phyloP scores from a whole-genome alignment of 2,113 vertebrate species.

The Acanthisitta chloris region DNA sequence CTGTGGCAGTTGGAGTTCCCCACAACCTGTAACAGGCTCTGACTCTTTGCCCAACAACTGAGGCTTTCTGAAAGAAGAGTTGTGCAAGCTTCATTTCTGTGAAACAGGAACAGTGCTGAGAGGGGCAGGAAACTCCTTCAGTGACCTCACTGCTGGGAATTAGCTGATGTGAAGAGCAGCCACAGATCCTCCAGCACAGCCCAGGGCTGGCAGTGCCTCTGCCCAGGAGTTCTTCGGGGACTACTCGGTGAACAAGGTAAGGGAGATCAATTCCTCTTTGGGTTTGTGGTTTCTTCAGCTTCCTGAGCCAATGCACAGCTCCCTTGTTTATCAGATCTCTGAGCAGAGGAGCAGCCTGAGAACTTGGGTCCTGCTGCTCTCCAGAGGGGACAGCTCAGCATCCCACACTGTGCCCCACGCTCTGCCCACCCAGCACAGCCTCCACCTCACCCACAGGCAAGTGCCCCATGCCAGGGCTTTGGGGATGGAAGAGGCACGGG shows the following conservation, averaged over 20 bases:
- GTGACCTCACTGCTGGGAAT: background rate
- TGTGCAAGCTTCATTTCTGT: accelerated
- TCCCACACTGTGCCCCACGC: too few species aligned
- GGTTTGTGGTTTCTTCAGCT: background rate
- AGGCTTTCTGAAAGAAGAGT: background rate
- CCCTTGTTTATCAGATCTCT: too few species aligned
- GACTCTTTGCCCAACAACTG: accelerated
- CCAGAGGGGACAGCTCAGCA: accelerated
- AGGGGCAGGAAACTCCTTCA: background rate
- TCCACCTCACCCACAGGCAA: background rate
- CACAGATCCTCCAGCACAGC: background rate
- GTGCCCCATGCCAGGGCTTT: background rate
- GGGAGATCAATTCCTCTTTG: background rate
- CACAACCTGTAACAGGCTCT: too few species aligned
- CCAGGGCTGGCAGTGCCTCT: background rate
- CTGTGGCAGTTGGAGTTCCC: background rate
- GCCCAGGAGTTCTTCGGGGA: too few species aligned
- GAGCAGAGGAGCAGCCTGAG: background rate
- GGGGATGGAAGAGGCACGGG: too few species aligned
- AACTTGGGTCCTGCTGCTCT: background rate
- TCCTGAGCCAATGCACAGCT: too few species aligned
- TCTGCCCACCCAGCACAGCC: accelerated
- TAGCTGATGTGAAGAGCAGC: background rate
- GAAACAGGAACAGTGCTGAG: background rate
- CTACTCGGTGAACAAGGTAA: background rate